Conservation (phyloP, 2,888 invertebrate genomes). For the Eupithecia vulgata region DNA sequence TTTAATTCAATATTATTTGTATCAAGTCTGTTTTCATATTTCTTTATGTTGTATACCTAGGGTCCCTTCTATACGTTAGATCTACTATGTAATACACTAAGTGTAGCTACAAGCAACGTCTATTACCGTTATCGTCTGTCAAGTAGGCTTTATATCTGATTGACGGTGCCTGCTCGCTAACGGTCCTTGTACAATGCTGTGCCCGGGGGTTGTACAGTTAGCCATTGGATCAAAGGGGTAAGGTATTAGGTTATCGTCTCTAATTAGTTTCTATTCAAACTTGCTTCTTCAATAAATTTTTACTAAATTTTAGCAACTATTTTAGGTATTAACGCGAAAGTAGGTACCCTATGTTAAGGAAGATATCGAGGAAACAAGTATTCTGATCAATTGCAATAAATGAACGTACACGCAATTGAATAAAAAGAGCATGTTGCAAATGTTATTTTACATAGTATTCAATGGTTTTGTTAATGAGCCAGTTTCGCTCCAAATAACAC, state of each 20-base stretch:
- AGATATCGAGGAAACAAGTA: not conserved
- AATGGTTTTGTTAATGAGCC: conserved; percentile 46
- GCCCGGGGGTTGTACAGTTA: conserved; percentile 57
- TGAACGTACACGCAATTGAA: conserved; percentile 17
- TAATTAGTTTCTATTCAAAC: conserved; percentile 21
- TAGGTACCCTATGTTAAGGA: not conserved
- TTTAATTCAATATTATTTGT: not conserved
- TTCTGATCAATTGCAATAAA: conserved; percentile 5
- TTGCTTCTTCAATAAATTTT: not conserved
- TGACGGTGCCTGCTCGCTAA: conserved; percentile 63
- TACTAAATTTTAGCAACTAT: not conserved
- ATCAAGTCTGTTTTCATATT: not conserved
- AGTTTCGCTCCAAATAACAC: conserved; percentile 56
- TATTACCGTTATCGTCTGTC: conserved; percentile 76
- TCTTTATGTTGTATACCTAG: not conserved
- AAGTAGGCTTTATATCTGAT: conserved; percentile 73
- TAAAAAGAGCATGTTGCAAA: conserved; percentile 24
- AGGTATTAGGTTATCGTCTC: conserved; percentile 19
- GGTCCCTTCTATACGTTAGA: not conserved
- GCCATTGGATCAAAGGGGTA: conserved; percentile 38
- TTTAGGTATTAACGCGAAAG: not conserved
- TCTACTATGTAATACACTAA: conserved; percentile 6
- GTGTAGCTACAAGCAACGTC: conserved; percentile 54
- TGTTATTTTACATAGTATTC: conserved; percentile 27
- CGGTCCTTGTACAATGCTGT: conserved; percentile 61